Base-by-base conservation (phyloP, 2,888 invertebrate genomes). In the Yponomeuta evonymella region DNA sequence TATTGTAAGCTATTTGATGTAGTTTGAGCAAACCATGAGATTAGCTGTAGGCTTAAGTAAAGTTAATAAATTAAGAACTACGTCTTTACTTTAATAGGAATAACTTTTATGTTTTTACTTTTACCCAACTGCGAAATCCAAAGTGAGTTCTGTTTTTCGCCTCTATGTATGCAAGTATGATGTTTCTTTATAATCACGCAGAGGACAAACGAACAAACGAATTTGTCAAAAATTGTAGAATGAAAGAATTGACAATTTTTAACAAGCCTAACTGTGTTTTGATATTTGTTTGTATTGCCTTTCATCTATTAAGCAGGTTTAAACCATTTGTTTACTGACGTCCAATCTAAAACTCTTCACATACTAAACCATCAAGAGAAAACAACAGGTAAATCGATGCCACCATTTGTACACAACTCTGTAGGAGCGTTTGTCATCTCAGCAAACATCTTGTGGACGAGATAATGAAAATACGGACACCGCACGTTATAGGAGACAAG, bases 361-460 rank as follows among this genome's bases (percentile, higher is more conserved):
- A 3, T 5, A 58, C 3, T 5, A 58, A 58, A 58, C 33, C 33
- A 33, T 1, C 51, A 58, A 15, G 51, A 15, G 5, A 58, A 58
- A 58, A 58, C 15, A 58, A 58, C 51, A 15, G 15, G 15, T 58
- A 58, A 58, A 58, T 12, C 51, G 15, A 58, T 15, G 51, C 51
- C 15, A 15, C 15, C 51, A 58, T 58, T 58, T 58, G 51, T 58
- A 58, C 43, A 43, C 33, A 33, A 33, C 33, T 51, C 51, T 58
- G 51, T 12, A 58, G 51, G 51, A 58, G 15, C 12, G 1, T 58
- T 15, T 15, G 51, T 58, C 51, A 58, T 58, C 51, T 58, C 51
- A 15, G 51, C 51, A 58, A 58, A 58, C 51, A 58, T 58, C 51
- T 58, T 58, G 51, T 58, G 51, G 51, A 58, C 51, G 51, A 58